Evolutionary conservation across 2,888 invertebrate species (phyloP).

Genomic region (Harpagoxenus sublaevis): DNA sequence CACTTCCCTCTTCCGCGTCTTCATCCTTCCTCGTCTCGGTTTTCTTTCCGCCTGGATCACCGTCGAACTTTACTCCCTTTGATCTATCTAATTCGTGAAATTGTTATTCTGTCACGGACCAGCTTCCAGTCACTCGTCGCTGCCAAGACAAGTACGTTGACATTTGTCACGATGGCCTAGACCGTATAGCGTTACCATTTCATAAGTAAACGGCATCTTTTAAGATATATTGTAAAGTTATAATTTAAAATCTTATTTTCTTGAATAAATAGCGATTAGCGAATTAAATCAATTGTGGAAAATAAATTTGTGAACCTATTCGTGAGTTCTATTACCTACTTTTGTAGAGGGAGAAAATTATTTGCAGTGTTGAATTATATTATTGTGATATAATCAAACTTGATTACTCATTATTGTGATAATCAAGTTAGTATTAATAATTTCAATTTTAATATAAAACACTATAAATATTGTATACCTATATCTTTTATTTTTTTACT

Average conservation of each 20-base stretch:
- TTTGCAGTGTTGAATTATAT: not conserved
- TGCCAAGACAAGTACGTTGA: constrained; percentile 18
- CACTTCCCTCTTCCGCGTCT: constrained; percentile 32
- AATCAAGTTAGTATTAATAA: not conserved
- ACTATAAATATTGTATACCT: not conserved
- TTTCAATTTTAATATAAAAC: constrained; percentile 8
- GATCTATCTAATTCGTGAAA: constrained; percentile 82
- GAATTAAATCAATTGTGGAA: not conserved
- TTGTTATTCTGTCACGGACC: constrained; percentile 82
- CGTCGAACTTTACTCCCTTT: constrained; percentile 71
- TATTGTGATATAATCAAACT: not conserved
- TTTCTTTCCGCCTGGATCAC: constrained; percentile 62
- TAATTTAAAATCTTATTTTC: not conserved
- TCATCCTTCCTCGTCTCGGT: not conserved
- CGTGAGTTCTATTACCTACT: not conserved
- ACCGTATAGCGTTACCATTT: not conserved
- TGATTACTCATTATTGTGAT: not conserved
- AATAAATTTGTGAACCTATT: not conserved
- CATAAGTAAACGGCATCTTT: not conserved
- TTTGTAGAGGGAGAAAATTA: not conserved
- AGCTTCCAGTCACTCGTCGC: constrained; percentile 61
- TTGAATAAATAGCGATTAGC: not conserved
- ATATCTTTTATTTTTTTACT: not conserved
- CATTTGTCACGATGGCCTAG: not conserved
- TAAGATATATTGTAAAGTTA: not conserved